Conservation (phyloP, 2,888 invertebrate genomes). For the Campopleginae sp. region DNA sequence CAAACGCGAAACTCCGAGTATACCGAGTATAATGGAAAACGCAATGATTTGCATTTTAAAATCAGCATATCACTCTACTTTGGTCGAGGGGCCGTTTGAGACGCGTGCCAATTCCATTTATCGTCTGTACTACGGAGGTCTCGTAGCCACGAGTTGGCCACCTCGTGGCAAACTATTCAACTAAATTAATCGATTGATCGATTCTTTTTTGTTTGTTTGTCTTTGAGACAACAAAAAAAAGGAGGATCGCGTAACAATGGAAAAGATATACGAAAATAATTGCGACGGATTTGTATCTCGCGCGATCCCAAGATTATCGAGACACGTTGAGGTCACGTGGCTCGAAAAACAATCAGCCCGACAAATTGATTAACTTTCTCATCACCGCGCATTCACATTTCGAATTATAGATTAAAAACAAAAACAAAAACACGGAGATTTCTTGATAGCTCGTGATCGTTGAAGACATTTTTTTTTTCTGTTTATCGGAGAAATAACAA, state of each 20-base stretch:
- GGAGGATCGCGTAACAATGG: background rate
- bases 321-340: constrained; percentile 21
- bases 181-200: background rate
- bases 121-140: background rate
- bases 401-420: background rate
- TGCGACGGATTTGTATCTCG: constrained; percentile 21
- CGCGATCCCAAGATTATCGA: background rate
- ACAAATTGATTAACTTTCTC: background rate
- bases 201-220: background rate
- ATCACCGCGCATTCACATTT: background rate
- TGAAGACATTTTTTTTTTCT: background rate
- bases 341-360: background rate
- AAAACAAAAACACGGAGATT: constrained; percentile 5
- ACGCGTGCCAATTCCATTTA: constrained; percentile 17
- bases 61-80: background rate
- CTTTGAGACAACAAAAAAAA: background rate
- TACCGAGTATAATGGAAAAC: background rate
- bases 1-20: background rate
- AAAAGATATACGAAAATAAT: constrained; percentile 33
- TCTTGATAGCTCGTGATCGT: background rate
- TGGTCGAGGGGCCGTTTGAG: background rate
- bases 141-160: background rate
- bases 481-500: background rate
- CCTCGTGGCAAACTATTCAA: background rate
- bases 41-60: background rate